Base-by-base conservation (phyloP, 2,888 invertebrate species). In the Cantharis lateralis region DNA sequence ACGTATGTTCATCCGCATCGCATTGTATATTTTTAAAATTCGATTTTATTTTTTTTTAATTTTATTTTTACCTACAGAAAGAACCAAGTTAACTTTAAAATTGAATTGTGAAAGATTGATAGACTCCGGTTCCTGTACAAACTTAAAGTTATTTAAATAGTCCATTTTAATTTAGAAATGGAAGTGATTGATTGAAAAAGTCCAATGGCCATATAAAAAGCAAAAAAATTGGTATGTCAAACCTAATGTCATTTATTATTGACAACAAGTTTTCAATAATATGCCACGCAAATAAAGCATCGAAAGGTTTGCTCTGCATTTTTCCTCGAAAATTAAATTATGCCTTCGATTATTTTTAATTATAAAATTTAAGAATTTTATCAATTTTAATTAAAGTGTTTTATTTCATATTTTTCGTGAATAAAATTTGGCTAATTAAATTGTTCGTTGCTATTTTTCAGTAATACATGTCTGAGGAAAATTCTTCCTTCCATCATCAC, bases 381-480 rank as follows among this genome's bases (percentile, higher is more conserved):
- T 48, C 48, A 48, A 48, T 48, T 48, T 48, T 48, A 48, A 48
- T 48, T 48, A 48, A 48, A 48, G 48, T 48, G n/a, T 48, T 48
- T 48, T 48, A 48, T 48, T 48, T 48, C 13, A 13, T 48, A 48
- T 48, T 48, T 48, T 48, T 48, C n/a, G 48, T n/a, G n/a, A 48
- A n/a, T 48, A 48, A 48, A 48, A 48, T 48, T 48, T 48, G 48
- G 48, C 48, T 48, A 48, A 48, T 48, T 48, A 48, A 48, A 48
- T 48, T 48, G 48, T 48, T 48, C 48, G 48, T 48, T n/a, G n/a
- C n/a, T 20, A 66, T 66, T 20, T 20, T 16, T 69, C 15, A 69
- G 62, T 69, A 62, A 69, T 73, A 62, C 61, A 69, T 73, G 62
- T 68, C 61, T 62, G 68, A 73, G 66, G 18, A n/a, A 66, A 66